Evolutionary conservation across 2,113 vertebrate species (phyloP).

Genomic region (Pseudonaja textilis): DNA sequence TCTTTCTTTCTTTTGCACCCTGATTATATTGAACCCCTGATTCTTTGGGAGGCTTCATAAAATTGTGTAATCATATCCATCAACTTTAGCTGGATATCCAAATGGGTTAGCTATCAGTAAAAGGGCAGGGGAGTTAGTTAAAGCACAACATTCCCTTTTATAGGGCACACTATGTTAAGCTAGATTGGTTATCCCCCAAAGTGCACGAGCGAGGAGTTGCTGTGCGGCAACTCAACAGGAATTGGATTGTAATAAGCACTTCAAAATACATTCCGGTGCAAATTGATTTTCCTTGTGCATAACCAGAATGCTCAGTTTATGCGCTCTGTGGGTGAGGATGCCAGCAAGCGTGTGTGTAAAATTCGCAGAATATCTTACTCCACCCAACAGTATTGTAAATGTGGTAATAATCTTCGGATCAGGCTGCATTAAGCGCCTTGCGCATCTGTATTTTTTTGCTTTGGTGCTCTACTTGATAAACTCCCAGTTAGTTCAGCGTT

Average conservation of each 20-base stretch:
- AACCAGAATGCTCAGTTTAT: constrained; percentile 11
- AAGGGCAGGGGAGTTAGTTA: neutral
- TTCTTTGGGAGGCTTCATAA: neutral
- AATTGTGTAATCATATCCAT: neutral
- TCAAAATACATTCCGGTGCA: constrained; percentile 14
- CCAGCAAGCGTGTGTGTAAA: neutral
- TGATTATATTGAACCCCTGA: neutral
- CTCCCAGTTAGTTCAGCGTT: neutral
- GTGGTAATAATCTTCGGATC: neutral
- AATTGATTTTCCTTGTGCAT: constrained; percentile 29
- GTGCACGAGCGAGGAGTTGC: neutral
- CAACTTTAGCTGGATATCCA: neutral
- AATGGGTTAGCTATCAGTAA: neutral
- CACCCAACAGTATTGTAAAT: neutral
- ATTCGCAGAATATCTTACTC: constrained; percentile 3
- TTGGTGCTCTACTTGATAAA: neutral
- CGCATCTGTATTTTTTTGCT: neutral
- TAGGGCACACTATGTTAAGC: neutral
- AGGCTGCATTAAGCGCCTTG: neutral
- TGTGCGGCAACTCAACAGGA: neutral
- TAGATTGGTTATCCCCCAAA: constrained; percentile 5
- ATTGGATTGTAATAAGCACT: constrained; percentile 27
- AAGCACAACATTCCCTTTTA: neutral
- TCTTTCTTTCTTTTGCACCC: neutral
- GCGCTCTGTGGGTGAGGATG: neutral